These are phyloP conservation scores for Luperina nickerlii DNA, from an alignment of 2,888 invertebrate genomes.

Conservation along the genomic window DNA sequence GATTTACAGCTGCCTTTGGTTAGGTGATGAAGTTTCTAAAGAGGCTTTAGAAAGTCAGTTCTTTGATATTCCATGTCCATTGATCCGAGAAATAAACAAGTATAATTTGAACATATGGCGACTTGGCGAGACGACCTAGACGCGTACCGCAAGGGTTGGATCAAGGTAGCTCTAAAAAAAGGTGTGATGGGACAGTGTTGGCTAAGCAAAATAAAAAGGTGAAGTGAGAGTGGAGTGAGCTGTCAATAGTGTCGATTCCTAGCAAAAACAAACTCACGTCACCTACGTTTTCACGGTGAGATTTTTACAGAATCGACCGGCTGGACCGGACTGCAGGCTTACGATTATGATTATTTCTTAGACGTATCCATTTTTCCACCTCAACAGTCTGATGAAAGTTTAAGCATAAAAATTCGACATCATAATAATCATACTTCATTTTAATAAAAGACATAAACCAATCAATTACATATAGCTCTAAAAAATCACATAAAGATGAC, in stretches of 20 bases:
- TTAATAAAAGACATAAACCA: background rate
- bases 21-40: background rate
- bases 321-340: background rate
- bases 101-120: background rate
- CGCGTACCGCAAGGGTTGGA: too few relatives aligned
- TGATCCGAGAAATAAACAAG: background rate
- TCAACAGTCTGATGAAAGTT: background rate
- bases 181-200: background rate
- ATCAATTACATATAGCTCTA: conserved; percentile 7
- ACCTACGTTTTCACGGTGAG: too few relatives aligned
- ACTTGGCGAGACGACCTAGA: too few relatives aligned
- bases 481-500: conserved; percentile 35
- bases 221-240: too few relatives aligned
- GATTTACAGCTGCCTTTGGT: conserved; percentile 26
- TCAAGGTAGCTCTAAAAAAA: too few relatives aligned
- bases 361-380: background rate
- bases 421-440: background rate
- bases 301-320: too few relatives aligned
- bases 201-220: background rate
- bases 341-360: background rate
- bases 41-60: background rate
- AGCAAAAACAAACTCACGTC: too few relatives aligned
- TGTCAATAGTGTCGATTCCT: too few relatives aligned
- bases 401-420: too few relatives aligned
- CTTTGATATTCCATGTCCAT: background rate